These are phyloP conservation scores for Oncorhynchus gorbuscha DNA, from an alignment of 2,113 vertebrate species.

Conservation along the genomic window DNA sequence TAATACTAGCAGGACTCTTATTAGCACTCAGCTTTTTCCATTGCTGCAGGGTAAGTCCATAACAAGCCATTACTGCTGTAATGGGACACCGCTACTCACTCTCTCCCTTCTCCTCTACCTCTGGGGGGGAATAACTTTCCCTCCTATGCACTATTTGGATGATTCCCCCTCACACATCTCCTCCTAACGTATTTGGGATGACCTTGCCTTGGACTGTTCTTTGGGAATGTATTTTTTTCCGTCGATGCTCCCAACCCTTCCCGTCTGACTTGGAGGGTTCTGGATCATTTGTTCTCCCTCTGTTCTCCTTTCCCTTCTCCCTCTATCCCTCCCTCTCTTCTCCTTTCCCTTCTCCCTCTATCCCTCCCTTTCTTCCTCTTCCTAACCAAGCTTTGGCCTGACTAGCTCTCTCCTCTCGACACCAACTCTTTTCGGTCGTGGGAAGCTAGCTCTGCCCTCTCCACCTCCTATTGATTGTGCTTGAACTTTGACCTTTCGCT, in stretches of 20 bases:
- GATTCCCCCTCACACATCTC: slow-evolving; percentile 15
- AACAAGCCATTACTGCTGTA: slow-evolving; percentile 26
- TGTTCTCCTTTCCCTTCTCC: slow-evolving; percentile 24
- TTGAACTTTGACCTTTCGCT: slow-evolving; percentile 11
- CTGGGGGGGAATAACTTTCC: background rate
- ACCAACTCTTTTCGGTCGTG: slow-evolving; percentile 18
- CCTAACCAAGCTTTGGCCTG: background rate
- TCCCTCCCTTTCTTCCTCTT: slow-evolving; percentile 19
- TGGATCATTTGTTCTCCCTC: slow-evolving; percentile 24
- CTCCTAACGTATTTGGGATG: slow-evolving; percentile 14
- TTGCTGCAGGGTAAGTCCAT: slow-evolving; percentile 26
- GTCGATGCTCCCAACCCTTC: slow-evolving; percentile 18
- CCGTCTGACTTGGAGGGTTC: slow-evolving; percentile 24
- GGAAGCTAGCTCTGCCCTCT: slow-evolving; percentile 27
- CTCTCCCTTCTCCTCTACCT: slow-evolving; percentile 8
- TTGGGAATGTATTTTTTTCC: slow-evolving; percentile 7
- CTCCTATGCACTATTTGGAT: slow-evolving; percentile 1
- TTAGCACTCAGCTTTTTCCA: slow-evolving; percentile 33
- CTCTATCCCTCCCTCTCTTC: slow-evolving; percentile 8
- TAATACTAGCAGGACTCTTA: slow-evolving; percentile 7
- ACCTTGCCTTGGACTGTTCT: slow-evolving; percentile 8
- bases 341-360: slow-evolving; percentile 22
- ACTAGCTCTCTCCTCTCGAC: slow-evolving; percentile 25
- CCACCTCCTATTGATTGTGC: slow-evolving; percentile 13
- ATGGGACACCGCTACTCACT: background rate